phyloP scores from a whole-genome alignment of 2,888 invertebrate species.

The Fabriciana adippe region DNA sequence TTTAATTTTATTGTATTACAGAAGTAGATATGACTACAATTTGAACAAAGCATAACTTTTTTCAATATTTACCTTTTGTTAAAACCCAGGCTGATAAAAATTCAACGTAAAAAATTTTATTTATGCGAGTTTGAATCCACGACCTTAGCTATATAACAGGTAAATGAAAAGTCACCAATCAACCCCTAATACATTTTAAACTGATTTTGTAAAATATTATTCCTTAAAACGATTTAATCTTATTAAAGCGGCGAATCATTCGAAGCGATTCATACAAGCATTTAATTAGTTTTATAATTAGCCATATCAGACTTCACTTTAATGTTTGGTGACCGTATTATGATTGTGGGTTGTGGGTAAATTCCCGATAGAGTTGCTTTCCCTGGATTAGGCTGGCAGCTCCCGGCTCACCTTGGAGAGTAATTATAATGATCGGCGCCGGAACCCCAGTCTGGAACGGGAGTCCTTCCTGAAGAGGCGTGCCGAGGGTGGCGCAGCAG shows the following conservation, averaged over 20 bases:
- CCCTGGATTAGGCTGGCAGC: constrained; percentile 71
- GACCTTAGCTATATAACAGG: too few relatives aligned
- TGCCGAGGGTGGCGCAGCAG: constrained; percentile 75
- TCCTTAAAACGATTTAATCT: too few relatives aligned
- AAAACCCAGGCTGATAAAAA: too few relatives aligned
- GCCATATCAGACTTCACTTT: constrained; percentile 62
- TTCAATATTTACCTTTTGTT: too few relatives aligned
- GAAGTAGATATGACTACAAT: too few relatives aligned
- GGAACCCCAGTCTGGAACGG: constrained; percentile 75
- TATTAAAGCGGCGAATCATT: not conserved
- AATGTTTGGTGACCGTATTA: constrained; percentile 68
- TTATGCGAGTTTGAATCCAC: too few relatives aligned
- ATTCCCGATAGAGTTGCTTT: constrained; percentile 65
- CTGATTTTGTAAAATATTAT: too few relatives aligned
- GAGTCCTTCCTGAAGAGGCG: constrained; percentile 78
- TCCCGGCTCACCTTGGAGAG: constrained; percentile 79
- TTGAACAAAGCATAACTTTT: too few relatives aligned
- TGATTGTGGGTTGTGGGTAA: constrained; percentile 67
- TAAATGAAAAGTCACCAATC: too few relatives aligned
- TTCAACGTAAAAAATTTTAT: too few relatives aligned
- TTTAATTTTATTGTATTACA: too few relatives aligned
- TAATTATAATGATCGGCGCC: constrained; percentile 82
- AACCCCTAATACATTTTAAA: too few relatives aligned
- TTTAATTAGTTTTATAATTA: constrained; percentile 70
- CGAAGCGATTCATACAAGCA: constrained; percentile 24